Conservation (phyloP, 2,113 vertebrate genomes). For the Oreochromis aureus region DNA sequence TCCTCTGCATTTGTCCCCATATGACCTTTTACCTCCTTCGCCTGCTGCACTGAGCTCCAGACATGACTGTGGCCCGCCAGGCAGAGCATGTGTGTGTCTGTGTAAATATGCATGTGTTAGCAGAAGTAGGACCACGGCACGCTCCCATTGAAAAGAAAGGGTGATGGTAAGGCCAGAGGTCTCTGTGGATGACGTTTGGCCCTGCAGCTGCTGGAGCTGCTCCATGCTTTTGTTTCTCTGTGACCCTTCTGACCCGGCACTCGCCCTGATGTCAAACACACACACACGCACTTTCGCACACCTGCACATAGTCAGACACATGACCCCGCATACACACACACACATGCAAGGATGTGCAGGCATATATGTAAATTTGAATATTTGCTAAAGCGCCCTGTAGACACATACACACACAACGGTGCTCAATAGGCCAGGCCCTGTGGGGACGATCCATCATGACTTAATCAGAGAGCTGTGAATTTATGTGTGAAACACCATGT, state of each 20-base stretch:
- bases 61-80: conserved; percentile 15
- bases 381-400: not conserved
- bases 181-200: conserved; percentile 46
- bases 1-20: conserved; percentile 17
- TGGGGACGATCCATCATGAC: conserved; percentile 53
- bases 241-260: conserved; percentile 58
- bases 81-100: not conserved
- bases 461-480: conserved; percentile 42
- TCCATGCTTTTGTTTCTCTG: conserved; percentile 39
- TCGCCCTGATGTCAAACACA: conserved; percentile 52
- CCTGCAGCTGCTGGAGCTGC: conserved; percentile 69
- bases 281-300: not conserved
- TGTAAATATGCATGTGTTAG: conserved; percentile 36
- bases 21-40: conserved; percentile 21
- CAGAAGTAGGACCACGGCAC: conserved; percentile 44
- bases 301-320: conserved; percentile 23
- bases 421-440: conserved; percentile 8
- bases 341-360: not conserved
- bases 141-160: conserved; percentile 33
- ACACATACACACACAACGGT: not conserved
- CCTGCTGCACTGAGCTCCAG: conserved; percentile 9
- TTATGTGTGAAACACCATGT: not conserved
- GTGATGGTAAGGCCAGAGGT: not conserved
- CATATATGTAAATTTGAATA: conserved; percentile 7
- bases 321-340: not conserved